phyloP scores from a whole-genome alignment of 2,113 vertebrate species.

The Falco punctatus region DNA sequence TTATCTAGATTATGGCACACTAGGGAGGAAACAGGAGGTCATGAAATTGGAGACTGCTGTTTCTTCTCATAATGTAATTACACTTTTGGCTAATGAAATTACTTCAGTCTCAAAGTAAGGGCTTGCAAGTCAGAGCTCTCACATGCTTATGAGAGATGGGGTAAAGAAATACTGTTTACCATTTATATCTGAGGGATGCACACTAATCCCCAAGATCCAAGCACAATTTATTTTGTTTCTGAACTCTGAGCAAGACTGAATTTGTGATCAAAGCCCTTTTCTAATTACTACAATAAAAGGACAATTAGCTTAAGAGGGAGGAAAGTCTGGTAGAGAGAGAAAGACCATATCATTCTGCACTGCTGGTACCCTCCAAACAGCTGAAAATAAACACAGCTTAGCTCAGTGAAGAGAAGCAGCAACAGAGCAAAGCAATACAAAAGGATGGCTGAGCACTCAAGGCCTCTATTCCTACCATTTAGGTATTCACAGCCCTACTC shows the following conservation, averaged over 20 bases:
- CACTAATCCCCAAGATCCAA: conserved; percentile 17
- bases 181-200: not conserved
- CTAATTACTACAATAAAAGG: conserved; percentile 53
- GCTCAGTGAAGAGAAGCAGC: not conserved
- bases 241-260: conserved; percentile 42
- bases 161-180: not conserved
- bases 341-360: not conserved
- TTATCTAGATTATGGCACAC: conserved; percentile 46
- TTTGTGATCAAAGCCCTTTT: conserved; percentile 31
- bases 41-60: conserved; percentile 40
- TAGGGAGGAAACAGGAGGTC: conserved; percentile 52
- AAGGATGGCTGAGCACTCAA: not conserved
- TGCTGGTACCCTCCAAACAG: not conserved
- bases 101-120: conserved; percentile 40
- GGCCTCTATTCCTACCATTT: not conserved
- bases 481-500: not conserved
- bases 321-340: not conserved
- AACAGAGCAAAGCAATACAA: not conserved
- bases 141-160: not conserved
- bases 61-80: conserved; percentile 65
- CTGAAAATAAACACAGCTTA: not conserved
- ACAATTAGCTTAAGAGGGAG: conserved; percentile 32
- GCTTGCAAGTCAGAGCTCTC: conserved; percentile 34
- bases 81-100: conserved; percentile 59
- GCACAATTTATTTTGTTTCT: conserved; percentile 13